Base-by-base conservation (phyloP, 2,113 vertebrate species). In the Shinisaurus crocodilurus region DNA sequence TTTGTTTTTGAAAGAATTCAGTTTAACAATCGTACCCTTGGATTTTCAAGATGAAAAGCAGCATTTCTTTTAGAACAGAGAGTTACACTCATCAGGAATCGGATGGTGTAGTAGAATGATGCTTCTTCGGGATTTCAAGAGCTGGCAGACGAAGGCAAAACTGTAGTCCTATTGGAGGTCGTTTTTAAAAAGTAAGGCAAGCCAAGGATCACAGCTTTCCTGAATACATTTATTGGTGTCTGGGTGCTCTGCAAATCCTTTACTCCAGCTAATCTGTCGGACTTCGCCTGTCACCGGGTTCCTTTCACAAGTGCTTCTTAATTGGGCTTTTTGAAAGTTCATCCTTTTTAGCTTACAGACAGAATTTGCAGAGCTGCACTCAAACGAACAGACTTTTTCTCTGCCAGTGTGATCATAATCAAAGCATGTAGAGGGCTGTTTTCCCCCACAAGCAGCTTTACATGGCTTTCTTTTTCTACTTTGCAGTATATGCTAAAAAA, bases 291-390 rank as follows among this genome's bases (percentile, higher is more conserved):
- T 88, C 81, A 88, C 50, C 54, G 25, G 16, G 50, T n/a, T 37
- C 43, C 54, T 67, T 94, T 90, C 76, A 81, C 67, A 92, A 91
- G 34, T 34, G 63, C 84, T 90, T 93, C 85, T 79, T 94, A 93
- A 92, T 91, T 94, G 88, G 45, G 85, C 8, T 93, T 0, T n/a
- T 12, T 77, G 83, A 88, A 92, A 95, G 82, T 92, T 96, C 92
- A 93, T 60, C 79, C 72, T 92, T 54, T 79, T 86, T 95, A 87
- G 88, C 87, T 88, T 89, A 90, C 88, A 67, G 81, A 90, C 3
- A 91, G 1, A 89, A 84, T 69, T 37, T 67, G 43, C 0, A 25
- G 72, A 84, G 32, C 82, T 90, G 67, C 81, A 92, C 89, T 93
- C 89, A 91, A 88, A 90, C n/a, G 45, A 70, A 50, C 86, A 34